Evolutionary conservation across 2,797 vertebrate species (phyloP).

Genomic region (Alosa sapidissima): DNA sequence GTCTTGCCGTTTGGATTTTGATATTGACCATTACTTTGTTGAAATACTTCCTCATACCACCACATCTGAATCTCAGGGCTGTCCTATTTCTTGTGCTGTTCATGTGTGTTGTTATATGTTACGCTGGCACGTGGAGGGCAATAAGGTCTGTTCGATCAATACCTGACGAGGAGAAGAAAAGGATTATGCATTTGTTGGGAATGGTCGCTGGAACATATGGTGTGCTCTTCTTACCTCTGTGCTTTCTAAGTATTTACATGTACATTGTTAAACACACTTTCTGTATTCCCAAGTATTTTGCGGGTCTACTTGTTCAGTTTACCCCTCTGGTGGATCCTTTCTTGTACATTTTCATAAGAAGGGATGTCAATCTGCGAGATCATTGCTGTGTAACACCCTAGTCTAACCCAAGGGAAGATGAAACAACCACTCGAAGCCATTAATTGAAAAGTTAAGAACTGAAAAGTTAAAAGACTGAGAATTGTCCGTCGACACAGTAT

Average conservation of each 20-base stretch:
- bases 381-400: neutral
- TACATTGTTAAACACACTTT: neutral
- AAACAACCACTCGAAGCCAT: neutral
- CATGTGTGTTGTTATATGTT: neutral
- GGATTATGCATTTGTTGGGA: neutral
- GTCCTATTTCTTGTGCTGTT: neutral
- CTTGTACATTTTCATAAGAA: constrained; percentile 18
- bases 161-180: neutral
- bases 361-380: neutral
- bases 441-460: no score
- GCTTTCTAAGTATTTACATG: neutral
- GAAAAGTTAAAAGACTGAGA: no score
- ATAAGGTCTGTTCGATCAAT: neutral
- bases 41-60: neutral
- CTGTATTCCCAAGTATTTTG: neutral
- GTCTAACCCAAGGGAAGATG: neutral
- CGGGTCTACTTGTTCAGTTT: neutral
- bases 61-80: neutral
- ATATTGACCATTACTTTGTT: neutral
- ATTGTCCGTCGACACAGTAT: no score
- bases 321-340: constrained; percentile 1
- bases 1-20: neutral
- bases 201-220: constrained; percentile 5
- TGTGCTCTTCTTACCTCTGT: neutral
- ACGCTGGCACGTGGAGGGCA: neutral